Evolutionary conservation across 1,140 invertebrate species (phyloP).

Genomic region (Kradibia gibbosae): DNA sequence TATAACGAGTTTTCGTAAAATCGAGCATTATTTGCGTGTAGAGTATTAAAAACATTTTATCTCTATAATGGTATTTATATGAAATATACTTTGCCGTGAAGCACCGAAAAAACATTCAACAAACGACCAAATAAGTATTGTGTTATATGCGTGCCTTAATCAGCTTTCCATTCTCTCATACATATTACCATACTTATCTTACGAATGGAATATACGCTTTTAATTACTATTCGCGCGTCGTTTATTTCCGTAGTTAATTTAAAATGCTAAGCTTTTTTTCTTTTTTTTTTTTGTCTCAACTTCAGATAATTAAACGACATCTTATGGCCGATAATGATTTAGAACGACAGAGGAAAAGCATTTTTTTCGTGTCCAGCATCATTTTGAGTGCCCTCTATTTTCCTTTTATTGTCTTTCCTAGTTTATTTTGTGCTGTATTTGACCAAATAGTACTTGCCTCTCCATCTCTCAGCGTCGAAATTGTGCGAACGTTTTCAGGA

Average conservation of each 20-base stretch:
- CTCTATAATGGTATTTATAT: no score
- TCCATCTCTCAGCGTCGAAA: neutral
- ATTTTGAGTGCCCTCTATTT: slow-evolving; percentile 11
- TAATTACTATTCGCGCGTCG: neutral
- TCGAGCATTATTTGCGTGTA: no score
- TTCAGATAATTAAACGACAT: neutral
- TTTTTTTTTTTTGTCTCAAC: neutral
- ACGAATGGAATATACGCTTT: neutral
- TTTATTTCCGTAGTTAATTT: neutral
- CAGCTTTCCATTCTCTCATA: neutral
- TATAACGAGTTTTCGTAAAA: no score
- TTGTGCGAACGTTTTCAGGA: neutral
- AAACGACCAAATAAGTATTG: neutral
- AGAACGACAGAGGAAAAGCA: neutral
- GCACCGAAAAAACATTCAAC: neutral
- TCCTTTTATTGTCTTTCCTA: neutral
- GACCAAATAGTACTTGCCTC: neutral
- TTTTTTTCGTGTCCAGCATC: slow-evolving; percentile 13
- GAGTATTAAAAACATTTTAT: no score
- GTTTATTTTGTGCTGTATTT: slow-evolving; percentile 6
- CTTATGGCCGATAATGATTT: neutral
- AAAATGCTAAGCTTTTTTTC: neutral
- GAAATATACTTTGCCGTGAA: no score
- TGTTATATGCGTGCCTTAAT: neutral
- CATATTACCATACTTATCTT: neutral